Conservation (phyloP, 2,888 invertebrate species). For the Orthosia gracilis region DNA sequence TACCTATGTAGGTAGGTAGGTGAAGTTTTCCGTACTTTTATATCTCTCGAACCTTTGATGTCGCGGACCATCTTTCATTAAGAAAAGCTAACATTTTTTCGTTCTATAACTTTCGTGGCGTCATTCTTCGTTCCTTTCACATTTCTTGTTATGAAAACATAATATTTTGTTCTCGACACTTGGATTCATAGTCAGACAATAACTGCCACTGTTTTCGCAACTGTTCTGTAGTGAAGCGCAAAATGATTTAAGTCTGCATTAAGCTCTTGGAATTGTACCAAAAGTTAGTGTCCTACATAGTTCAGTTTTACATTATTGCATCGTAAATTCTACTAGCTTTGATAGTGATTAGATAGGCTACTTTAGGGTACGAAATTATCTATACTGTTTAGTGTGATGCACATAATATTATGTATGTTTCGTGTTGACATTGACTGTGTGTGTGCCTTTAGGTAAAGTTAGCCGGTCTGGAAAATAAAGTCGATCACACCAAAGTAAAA, state of each 20-base stretch:
- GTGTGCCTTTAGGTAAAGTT: not conserved
- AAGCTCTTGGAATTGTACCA: slow-evolving; percentile 73
- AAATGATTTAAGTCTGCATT: slow-evolving; percentile 62
- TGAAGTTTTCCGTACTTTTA: slow-evolving; percentile 25
- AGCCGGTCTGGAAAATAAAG: not conserved
- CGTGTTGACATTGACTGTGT: not conserved
- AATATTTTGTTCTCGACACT: slow-evolving; percentile 14
- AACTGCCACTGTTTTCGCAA: slow-evolving; percentile 34
- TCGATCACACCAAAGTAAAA: not conserved
- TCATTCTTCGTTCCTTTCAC: slow-evolving; percentile 33
- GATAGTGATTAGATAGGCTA: slow-evolving; percentile 32
- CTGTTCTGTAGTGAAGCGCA: slow-evolving; percentile 54
- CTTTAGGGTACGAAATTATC: slow-evolving; percentile 23
- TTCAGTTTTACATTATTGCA: slow-evolving; percentile 70
- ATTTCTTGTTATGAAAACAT: slow-evolving; percentile 10
- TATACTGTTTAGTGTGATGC: not conserved
- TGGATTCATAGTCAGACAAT: slow-evolving; percentile 18
- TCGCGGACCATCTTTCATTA: slow-evolving; percentile 42
- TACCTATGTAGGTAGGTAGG: slow-evolving; percentile 9
- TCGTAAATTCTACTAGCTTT: slow-evolving; percentile 65
- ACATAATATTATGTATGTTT: not conserved
- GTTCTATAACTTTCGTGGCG: slow-evolving; percentile 21
- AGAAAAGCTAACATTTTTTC: slow-evolving; percentile 7
- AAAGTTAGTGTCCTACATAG: slow-evolving; percentile 69
- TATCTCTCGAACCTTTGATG: slow-evolving; percentile 39